Conservation (phyloP, 1,140 invertebrate species). For the Drosophila neocordata region DNA sequence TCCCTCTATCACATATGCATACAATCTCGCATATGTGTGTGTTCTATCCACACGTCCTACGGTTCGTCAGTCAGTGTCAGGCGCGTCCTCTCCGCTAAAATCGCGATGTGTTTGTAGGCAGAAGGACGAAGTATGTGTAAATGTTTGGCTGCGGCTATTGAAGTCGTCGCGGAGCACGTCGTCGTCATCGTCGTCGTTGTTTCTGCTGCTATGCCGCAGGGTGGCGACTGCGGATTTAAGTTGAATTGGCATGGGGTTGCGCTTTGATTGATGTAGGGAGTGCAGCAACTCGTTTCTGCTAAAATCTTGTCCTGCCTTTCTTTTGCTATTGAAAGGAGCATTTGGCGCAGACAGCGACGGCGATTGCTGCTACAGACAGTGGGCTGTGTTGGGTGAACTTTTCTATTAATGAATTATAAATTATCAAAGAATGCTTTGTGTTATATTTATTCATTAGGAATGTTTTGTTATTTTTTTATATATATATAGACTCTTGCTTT, state of each 20-base stretch:
- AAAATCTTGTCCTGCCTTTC: constrained; percentile 44
- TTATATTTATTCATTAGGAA: not conserved
- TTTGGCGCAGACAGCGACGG: constrained; percentile 43
- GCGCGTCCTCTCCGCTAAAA: constrained; percentile 48
- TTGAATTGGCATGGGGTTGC: constrained; percentile 57
- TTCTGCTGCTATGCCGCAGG: constrained; percentile 57
- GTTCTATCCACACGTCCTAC: constrained; percentile 38
- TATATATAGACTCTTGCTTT: not conserved
- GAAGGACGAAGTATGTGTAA: constrained; percentile 25
- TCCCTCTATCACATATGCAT: constrained; percentile 41
- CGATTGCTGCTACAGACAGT: not conserved
- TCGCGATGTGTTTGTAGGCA: constrained; percentile 44
- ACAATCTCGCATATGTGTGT: constrained; percentile 18
- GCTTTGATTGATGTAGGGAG: constrained; percentile 57
- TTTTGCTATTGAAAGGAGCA: constrained; percentile 31
- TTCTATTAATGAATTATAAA: not conserved
- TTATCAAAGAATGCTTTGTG: not conserved
- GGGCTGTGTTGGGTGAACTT: not conserved
- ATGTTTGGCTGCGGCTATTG: constrained; percentile 38
- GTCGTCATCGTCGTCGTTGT: constrained; percentile 19
- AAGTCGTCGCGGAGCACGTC: constrained; percentile 10
- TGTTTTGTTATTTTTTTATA: too few relatives aligned
- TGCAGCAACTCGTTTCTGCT: constrained; percentile 36
- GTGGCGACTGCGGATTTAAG: constrained; percentile 59
- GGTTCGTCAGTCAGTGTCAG: constrained; percentile 58